Evolutionary conservation across 2,797 vertebrate genomes (phyloP), one percentile per base, ranked within the genome.

Genomic region (Danionella dracula): DNA sequence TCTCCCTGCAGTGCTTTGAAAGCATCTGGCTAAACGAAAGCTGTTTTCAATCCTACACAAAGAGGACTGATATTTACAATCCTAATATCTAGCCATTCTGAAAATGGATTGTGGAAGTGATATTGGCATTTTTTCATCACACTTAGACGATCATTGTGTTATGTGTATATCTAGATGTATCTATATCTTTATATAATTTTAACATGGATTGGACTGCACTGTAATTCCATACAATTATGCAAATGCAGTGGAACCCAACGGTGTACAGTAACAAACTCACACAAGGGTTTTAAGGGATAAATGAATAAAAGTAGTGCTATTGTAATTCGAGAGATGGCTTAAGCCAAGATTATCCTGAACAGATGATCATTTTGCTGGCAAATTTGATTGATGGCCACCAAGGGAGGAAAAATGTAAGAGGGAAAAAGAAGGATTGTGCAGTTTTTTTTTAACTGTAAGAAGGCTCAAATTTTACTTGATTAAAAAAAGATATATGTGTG

Each of bases 321-420:
- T 90, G 88, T 88, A 90, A 90, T 89, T 89, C 81, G 75, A 89
- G 88, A 88, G 88, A 89, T 88, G 86, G 82, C 79, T 88, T 85
- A 83, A 77, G 82, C 83, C 85, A 79, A 87, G 79, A 88, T 89
- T 88, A 91, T 88, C 81, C 84, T 85, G 82, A 89, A 88, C 87
- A 89, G 88, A 88, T 87, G 85, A 89, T 89, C 82, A 86, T 87
- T 89, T 88, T 84, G 80, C 84, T 82, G 87, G 81, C 81, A 87
- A 80, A 89, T 88, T 84, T 87, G 83, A 90, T 87, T 86, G 87
- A 90, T 54, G n/a, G 54, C 29, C 29, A 31, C 17, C 32, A 40
- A 45, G 60, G n/a, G n/a, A n/a, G n/a, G n/a, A n/a, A n/a, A n/a
- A n/a, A n/a, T n/a, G n/a, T n/a, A n/a, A 77, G 74, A 74, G 55